These are phyloP conservation scores for Melozone crissalis DNA, from an alignment of 2,113 vertebrate genomes.

Conservation along the genomic window DNA sequence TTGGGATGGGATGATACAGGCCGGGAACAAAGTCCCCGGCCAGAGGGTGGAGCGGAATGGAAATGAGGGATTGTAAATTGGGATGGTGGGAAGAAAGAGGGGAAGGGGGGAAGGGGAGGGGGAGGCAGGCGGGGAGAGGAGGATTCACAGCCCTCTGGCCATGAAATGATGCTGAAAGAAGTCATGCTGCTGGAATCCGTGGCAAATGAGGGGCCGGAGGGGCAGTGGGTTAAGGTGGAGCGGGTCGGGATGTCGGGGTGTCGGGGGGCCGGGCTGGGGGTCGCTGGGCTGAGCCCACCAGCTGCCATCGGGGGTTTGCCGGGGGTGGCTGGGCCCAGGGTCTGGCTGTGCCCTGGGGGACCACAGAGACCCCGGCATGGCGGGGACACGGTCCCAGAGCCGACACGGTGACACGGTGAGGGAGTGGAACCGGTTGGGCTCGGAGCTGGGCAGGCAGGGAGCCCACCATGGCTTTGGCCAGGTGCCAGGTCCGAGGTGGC, in stretches of 20 bases:
- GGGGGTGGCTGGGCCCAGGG: neutral
- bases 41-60: conserved; percentile 44
- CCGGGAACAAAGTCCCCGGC: conserved; percentile 4
- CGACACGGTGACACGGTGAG: accelerated
- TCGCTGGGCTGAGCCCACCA: neutral
- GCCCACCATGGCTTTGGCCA: no score
- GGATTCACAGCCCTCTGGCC: neutral
- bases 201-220: conserved; percentile 16
- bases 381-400: accelerated
- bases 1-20: conserved; percentile 28
- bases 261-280: neutral
- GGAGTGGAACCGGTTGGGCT: accelerated
- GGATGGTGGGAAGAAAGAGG: neutral
- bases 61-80: conserved; percentile 42
- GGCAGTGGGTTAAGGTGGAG: conserved; percentile 12
- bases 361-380: accelerated
- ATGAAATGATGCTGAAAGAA: conserved; percentile 21
- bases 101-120: neutral
- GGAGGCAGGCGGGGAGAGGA: neutral
- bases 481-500: neutral
- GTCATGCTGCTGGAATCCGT: conserved; percentile 45
- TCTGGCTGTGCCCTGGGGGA: neutral
- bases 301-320: neutral
- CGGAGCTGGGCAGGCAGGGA: neutral
- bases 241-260: neutral